Base-by-base conservation (phyloP, 1,140 invertebrate genomes). In the Callitettix versicolor region DNA sequence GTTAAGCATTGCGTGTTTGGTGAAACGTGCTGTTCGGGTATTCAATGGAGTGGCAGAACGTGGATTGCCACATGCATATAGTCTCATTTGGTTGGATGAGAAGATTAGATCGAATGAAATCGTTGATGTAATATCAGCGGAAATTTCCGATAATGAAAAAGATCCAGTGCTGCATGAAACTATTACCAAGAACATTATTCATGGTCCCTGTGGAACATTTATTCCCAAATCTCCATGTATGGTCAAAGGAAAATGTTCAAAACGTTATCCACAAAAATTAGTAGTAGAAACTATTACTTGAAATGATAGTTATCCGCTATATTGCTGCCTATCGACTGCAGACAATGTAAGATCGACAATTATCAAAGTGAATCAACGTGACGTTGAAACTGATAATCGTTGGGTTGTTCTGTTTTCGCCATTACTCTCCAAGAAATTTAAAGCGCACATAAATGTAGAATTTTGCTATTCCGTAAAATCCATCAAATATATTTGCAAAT, bases 11-110 rank as follows among this genome's bases (percentile, higher is more conserved):
- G 62, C 11, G 52, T 71, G 7, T 66, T 69, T 61, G 69, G 72
- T 14, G 49, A 58, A 26, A 58, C 63, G 24, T 33, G 53, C 14
- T 68, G 67, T 24, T 66, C 61, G 34, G 60, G 55, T 69, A 70
- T 51, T 58, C 66, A 15, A 63, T 74, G 17, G 73, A 77, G 61
- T 77, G 68, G 58, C 74, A 77, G 62, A 77, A 77, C 4, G 69
- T 54, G 70, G 71, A 2, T 53, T 72, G 9, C 71, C 62, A 30
- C 62, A 63, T 55, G 56, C 55, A 21, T 70, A 74, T 52, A 66
- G 71, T 58, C 58, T 74, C 3, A 51, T 62, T 52, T 61, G 59
- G 59, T 53, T 62, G 18, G 21, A 24, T 5, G 43, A 61, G 12
- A 60, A 58, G 62, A 63, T 61, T 12, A 26, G 3, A 9, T 36